Evolutionary conservation across 2,888 invertebrate genomes (phyloP).

Genomic region (Blomia tropicalis): DNA sequence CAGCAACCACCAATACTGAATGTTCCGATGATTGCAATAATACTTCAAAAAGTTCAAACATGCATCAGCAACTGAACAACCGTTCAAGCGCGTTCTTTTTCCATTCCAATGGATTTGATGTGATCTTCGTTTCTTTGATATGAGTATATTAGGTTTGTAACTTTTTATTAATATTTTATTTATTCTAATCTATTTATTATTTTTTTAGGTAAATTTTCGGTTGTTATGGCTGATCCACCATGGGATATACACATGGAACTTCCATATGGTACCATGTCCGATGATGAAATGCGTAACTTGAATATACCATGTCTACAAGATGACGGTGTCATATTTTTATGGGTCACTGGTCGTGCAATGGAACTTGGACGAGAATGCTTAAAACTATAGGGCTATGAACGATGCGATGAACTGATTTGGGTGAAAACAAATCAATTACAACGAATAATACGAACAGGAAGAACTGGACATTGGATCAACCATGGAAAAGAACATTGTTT

Average conservation of each 20-base stretch:
- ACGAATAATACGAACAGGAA: slow-evolving; percentile 83
- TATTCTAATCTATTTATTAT: neutral
- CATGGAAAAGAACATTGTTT: slow-evolving; percentile 96
- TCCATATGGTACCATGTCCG: slow-evolving; percentile 95
- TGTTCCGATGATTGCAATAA: neutral
- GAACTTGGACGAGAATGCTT: slow-evolving; percentile 88
- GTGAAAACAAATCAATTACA: slow-evolving; percentile 97
- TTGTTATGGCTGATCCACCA: slow-evolving; percentile 96
- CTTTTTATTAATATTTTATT: slow-evolving; percentile 35
- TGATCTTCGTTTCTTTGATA: slow-evolving; percentile 74
- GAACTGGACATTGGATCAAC: slow-evolving; percentile 96
- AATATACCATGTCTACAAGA: slow-evolving; percentile 87
- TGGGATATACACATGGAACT: slow-evolving; percentile 99
- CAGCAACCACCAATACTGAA: neutral
- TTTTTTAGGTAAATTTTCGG: slow-evolving; percentile 73
- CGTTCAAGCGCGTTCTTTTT: slow-evolving; percentile 41
- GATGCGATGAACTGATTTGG: slow-evolving; percentile 95
- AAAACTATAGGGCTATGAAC: slow-evolving; percentile 87
- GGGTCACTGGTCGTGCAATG: slow-evolving; percentile 95
- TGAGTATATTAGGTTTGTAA: slow-evolving; percentile 58
- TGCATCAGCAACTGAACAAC: slow-evolving; percentile 7
- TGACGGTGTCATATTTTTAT: slow-evolving; percentile 85
- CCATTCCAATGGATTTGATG: slow-evolving; percentile 95
- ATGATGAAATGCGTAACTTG: slow-evolving; percentile 90
- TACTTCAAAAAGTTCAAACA: slow-evolving; percentile 11